Evolutionary conservation across 1,140 invertebrate species (phyloP), one percentile per base, ranked within the genome.

Genomic region (Acromyrmex echinatior): DNA sequence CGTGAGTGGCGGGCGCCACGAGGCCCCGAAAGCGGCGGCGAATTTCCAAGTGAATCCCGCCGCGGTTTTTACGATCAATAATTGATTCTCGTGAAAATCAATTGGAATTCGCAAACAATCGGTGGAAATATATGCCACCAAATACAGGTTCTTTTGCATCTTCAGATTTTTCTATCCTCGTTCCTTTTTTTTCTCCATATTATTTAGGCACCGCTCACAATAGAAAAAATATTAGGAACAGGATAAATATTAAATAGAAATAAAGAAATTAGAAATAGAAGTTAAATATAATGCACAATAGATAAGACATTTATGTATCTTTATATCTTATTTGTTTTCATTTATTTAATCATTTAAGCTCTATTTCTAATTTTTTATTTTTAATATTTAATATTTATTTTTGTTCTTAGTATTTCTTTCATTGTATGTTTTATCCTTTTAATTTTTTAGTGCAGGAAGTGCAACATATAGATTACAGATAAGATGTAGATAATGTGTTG

Each of bases 51-150:
- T 77, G 39, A 58, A 80, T 10, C 18, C 51, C 35, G 39, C 31
- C 58, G 76, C 39, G 49, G 25, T n/a, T 56, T 16, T 66, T 14
- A 5, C 58, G 78, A 73, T 73, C 56, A 25, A 82, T 60, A 49
- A 1, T 58, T 14, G 18, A 4, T 12, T 28, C n/a, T 65, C 63
- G n/a, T 18, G 45, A 79, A 45, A 25, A n/a, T 56, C 16, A 5
- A 53, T 53, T 9, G 1, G 51, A 5, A 16, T 16, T 53, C 12
- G 51, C 16, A 18, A 53, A 53, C 16, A 18, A 7, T 56, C 18
- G 6, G 6, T 56, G 5, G 53, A 56, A 56, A 56, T 21, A 21
- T n/a, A 9, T 6, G 2, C n/a, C n/a, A 3, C 2, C 7, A 7
- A 56, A 58, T 56, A 21, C 18, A 76, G n/a, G 14, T 5, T 51